phyloP scores from a whole-genome alignment of 2,113 vertebrate genomes.

The Chionis minor region DNA sequence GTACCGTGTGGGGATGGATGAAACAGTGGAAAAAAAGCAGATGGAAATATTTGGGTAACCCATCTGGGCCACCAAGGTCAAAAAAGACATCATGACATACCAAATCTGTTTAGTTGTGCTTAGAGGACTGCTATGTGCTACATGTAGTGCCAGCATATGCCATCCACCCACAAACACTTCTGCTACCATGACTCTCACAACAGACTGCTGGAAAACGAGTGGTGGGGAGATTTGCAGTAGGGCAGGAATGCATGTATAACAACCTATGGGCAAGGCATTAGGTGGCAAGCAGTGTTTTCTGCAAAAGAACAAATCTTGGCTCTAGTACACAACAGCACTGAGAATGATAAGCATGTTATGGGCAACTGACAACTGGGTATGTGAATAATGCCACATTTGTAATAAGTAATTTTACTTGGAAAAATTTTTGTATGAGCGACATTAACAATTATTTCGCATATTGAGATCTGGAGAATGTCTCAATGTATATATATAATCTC shows the following conservation, averaged over 20 bases:
- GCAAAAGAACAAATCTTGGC: not conserved
- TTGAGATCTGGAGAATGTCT: not conserved
- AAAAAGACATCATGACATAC: not conserved
- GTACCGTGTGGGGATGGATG: not conserved
- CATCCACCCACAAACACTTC: conserved; percentile 28
- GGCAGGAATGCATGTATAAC: not conserved
- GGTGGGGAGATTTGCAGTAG: not conserved
- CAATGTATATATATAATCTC: not conserved
- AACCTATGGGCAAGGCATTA: not conserved
- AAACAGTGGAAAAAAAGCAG: not conserved
- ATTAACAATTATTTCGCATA: not conserved
- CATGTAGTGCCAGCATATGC: not conserved
- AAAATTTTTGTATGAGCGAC: not conserved
- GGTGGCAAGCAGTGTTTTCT: not conserved
- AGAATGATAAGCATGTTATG: not conserved
- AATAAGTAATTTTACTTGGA: not conserved
- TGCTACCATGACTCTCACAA: conserved; percentile 1
- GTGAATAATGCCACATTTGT: not conserved
- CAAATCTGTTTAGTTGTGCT: not conserved
- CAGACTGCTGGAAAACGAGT: not conserved
- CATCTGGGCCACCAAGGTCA: not conserved
- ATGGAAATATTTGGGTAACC: conserved; percentile 22
- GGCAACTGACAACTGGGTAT: not conserved
- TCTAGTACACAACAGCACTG: not conserved
- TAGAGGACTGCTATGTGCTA: not conserved